Evolutionary conservation across 1,140 invertebrate species (phyloP).

Genomic region (Nylanderia fulva): DNA sequence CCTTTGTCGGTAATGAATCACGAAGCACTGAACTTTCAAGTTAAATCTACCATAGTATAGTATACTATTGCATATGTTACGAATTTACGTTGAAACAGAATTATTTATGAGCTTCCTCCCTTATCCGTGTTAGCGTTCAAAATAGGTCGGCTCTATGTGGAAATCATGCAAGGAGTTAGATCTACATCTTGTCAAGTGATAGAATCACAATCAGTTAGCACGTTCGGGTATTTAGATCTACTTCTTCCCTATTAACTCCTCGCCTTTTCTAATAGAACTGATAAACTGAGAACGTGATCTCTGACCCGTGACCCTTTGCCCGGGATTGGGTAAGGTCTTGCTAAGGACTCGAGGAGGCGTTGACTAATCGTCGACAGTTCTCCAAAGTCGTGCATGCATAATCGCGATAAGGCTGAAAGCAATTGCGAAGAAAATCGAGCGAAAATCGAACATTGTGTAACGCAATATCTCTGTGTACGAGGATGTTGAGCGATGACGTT

Average conservation of each 20-base stretch:
- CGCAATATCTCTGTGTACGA: not conserved
- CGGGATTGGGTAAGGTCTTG: no score
- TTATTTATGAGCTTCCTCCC: not conserved
- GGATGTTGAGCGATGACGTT: not conserved
- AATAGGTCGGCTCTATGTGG: not conserved
- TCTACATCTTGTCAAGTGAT: not conserved
- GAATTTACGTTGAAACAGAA: conserved; percentile 15
- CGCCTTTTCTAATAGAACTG: not conserved
- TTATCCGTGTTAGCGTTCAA: not conserved
- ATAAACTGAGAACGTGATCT: not conserved
- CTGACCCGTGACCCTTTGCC: not conserved
- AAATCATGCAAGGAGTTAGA: conserved; percentile 9
- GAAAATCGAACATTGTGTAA: not conserved
- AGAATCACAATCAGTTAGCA: not conserved
- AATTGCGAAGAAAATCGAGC: not conserved
- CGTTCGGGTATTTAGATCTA: not conserved
- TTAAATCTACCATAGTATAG: not conserved
- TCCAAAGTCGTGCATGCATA: not conserved
- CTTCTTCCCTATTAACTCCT: not conserved
- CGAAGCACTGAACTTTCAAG: not conserved
- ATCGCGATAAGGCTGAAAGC: not conserved
- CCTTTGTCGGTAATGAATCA: conserved; percentile 4
- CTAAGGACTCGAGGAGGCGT: not conserved
- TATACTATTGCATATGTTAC: not conserved
- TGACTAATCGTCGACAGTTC: not conserved